These are phyloP conservation scores for Riparia riparia DNA, from an alignment of 2,113 vertebrate species.

Conservation along the genomic window DNA sequence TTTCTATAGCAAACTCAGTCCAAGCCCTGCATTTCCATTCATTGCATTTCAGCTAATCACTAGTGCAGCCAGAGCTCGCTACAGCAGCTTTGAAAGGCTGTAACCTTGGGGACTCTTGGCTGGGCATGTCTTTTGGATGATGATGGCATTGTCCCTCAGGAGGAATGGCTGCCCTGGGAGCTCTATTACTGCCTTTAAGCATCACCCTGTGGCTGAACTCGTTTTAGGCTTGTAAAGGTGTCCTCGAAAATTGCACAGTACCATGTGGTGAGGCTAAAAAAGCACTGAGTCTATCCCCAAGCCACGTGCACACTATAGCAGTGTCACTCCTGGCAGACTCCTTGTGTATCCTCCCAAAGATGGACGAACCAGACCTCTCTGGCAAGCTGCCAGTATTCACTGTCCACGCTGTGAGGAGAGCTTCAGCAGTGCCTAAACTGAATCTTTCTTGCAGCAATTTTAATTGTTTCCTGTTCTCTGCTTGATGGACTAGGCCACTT, in stretches of 20 bases:
- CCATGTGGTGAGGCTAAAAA: neutral
- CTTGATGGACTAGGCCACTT: neutral
- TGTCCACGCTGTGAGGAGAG: neutral
- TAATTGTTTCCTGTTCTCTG: neutral
- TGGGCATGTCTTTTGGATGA: neutral
- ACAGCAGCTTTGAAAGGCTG: neutral
- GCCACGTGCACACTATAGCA: neutral
- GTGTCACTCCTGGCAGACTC: neutral
- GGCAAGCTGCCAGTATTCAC: neutral
- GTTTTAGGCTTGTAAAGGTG: neutral
- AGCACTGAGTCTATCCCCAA: neutral
- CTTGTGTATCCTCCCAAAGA: neutral
- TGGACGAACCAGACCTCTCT: neutral
- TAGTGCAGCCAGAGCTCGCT: neutral
- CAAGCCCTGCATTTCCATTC: neutral
- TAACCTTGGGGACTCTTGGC: neutral
- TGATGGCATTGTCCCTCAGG: neutral
- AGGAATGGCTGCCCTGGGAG: neutral
- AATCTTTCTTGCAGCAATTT: neutral
- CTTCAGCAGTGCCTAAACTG: neutral
- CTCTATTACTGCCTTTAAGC: neutral
- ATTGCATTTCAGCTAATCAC: neutral
- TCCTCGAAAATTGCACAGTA: rapidly evolving
- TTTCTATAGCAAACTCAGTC: neutral
- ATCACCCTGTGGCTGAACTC: neutral